These are phyloP conservation scores for Grus americana DNA, from an alignment of 2,113 vertebrate genomes.

Conservation along the genomic window DNA sequence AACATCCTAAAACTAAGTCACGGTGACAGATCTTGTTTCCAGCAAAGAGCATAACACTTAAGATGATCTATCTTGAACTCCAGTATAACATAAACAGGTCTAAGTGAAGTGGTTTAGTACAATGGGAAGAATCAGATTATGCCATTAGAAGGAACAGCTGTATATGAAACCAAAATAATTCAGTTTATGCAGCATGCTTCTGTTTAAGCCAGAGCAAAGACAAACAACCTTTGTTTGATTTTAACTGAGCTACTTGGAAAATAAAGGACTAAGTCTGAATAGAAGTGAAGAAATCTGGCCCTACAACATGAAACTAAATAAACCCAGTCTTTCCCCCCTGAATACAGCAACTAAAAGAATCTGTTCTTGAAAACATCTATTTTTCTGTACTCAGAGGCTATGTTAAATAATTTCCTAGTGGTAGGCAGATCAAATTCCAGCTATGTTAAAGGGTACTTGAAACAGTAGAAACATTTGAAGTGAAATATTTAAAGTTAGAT, in stretches of 20 bases:
- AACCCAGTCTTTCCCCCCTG: neutral
- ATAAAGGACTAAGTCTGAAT: neutral
- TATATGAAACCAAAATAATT: neutral
- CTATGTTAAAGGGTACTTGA: neutral
- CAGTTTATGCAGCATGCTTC: neutral
- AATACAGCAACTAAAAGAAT: neutral
- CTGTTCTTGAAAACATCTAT: neutral
- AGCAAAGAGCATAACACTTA: neutral
- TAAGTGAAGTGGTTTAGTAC: neutral
- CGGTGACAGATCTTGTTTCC: neutral
- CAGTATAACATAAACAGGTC: neutral
- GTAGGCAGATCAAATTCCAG: conserved; percentile 27
- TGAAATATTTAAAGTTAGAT: conserved; percentile 36
- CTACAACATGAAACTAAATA: neutral
- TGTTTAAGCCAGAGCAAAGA: neutral
- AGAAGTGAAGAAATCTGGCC: neutral
- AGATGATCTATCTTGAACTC: neutral
- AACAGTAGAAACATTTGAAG: conserved; percentile 30
- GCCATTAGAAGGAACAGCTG: neutral
- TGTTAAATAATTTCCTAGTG: neutral
- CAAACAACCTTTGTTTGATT: neutral
- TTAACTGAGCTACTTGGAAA: neutral
- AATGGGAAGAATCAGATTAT: neutral
- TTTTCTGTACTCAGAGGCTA: neutral
- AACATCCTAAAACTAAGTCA: neutral